Percentiles rank a stretch among this genome's conserved stretches.
phyloP scores from a whole-genome alignment of 2,888 invertebrate species.

The Luffia ferchaultella region DNA sequence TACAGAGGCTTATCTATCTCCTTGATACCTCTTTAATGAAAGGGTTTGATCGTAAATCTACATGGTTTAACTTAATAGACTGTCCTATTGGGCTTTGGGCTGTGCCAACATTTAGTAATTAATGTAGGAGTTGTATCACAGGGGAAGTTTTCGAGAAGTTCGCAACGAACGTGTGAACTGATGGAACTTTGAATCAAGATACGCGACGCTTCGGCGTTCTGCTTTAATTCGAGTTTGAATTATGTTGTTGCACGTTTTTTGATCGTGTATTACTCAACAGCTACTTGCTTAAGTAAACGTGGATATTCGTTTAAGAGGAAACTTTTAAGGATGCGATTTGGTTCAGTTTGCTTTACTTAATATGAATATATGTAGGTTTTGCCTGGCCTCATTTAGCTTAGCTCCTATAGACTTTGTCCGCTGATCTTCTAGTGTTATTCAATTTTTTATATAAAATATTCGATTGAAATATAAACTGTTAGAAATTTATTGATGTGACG shows the following conservation, averaged over 20 bases:
- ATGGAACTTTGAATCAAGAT: conserved; percentile 49
- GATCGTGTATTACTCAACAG: neutral
- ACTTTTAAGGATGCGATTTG: too few relatives aligned
- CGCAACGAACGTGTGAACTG: conserved; percentile 38
- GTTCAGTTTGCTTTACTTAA: too few relatives aligned
- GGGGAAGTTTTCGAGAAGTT: conserved; percentile 51
- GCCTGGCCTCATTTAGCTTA: too few relatives aligned
- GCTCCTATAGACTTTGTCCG: too few relatives aligned
- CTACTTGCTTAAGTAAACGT: too few relatives aligned
- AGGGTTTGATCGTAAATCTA: conserved; percentile 64
- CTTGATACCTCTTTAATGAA: conserved; percentile 64
- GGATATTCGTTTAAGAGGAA: too few relatives aligned
- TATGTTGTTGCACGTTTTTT: conserved; percentile 27
- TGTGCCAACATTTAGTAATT: conserved; percentile 47
- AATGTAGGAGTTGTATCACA: conserved; percentile 50
- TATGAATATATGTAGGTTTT: too few relatives aligned
- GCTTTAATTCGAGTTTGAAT: conserved; percentile 48
- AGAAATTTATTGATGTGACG: too few relatives aligned
- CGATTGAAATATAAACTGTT: too few relatives aligned
- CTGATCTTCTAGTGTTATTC: too few relatives aligned
- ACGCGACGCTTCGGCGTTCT: conserved; percentile 42
- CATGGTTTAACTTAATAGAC: conserved; percentile 55
- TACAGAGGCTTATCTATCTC: conserved; percentile 52
- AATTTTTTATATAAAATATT: too few relatives aligned
- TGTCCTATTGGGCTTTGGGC: conserved; percentile 47